Conservation (phyloP, 2,888 invertebrate species). For the Lasioglossum lativentre region DNA sequence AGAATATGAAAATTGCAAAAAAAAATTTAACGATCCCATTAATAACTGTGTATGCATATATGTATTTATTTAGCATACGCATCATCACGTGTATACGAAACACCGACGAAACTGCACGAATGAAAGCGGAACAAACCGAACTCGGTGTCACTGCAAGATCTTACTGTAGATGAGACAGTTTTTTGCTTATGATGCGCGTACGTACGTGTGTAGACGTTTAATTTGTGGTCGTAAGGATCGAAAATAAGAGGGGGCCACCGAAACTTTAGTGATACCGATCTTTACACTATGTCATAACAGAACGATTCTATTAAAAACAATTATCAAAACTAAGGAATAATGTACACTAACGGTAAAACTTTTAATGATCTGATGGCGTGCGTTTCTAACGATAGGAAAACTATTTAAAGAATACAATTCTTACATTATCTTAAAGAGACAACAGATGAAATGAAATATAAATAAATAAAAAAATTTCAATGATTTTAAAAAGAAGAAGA, state of each 20-base stretch:
- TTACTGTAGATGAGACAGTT: constrained; percentile 25
- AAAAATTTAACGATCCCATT: neutral
- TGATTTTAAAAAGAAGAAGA: neutral
- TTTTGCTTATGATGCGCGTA: constrained; percentile 28
- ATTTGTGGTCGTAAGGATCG: constrained; percentile 42
- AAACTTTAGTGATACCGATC: constrained; percentile 41
- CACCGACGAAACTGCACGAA: constrained; percentile 59
- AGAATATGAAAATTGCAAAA: neutral
- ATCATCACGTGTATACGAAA: constrained; percentile 59
- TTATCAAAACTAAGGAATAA: constrained; percentile 61
- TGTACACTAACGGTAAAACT: constrained; percentile 78
- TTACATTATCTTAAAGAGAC: neutral
- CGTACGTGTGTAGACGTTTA: neutral
- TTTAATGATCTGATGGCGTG: constrained; percentile 22
- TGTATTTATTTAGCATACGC: constrained; percentile 40
- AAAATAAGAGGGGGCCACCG: constrained; percentile 38
- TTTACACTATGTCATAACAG: constrained; percentile 53
- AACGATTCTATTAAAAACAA: constrained; percentile 32
- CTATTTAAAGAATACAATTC: constrained; percentile 19
- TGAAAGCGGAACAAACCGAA: constrained; percentile 56
- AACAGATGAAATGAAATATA: constrained; percentile 4
- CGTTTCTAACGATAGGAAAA: constrained; percentile 14
- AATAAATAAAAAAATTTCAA: neutral
- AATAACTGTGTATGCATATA: neutral
- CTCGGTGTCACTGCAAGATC: constrained; percentile 35